Conservation (phyloP, 2,888 invertebrate species). For the Drosophila prostipennis region DNA sequence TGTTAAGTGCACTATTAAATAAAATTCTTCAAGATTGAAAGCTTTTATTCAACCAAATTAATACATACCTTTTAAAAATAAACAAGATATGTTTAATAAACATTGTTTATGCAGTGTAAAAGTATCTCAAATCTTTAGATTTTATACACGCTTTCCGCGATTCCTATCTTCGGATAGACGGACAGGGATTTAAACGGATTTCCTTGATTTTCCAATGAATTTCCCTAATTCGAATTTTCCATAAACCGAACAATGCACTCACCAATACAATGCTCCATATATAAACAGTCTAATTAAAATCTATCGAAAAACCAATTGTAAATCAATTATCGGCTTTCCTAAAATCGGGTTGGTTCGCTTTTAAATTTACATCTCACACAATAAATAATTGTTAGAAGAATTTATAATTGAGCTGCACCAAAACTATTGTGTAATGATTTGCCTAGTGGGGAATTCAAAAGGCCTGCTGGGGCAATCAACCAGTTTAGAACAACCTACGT, state of each 20-base stretch:
- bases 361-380: neutral
- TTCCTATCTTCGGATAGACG: neutral
- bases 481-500: neutral
- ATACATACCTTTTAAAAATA: no score
- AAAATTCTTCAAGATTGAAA: no score
- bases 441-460: neutral
- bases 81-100: no score
- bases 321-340: neutral
- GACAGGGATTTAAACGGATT: neutral
- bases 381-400: constrained; percentile 4
- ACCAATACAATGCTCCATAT: neutral
- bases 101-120: no score
- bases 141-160: no score
- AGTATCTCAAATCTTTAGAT: no score
- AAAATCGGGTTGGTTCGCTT: neutral
- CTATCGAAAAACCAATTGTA: neutral
- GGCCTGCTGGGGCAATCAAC: neutral
- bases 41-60: neutral
- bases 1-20: neutral
- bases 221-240: neutral
- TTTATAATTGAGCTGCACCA: neutral
- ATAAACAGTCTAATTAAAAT: neutral
- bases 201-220: neutral
- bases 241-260: neutral
- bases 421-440: neutral